phyloP scores from a whole-genome alignment of 2,113 vertebrate species.

The Grus americana region DNA sequence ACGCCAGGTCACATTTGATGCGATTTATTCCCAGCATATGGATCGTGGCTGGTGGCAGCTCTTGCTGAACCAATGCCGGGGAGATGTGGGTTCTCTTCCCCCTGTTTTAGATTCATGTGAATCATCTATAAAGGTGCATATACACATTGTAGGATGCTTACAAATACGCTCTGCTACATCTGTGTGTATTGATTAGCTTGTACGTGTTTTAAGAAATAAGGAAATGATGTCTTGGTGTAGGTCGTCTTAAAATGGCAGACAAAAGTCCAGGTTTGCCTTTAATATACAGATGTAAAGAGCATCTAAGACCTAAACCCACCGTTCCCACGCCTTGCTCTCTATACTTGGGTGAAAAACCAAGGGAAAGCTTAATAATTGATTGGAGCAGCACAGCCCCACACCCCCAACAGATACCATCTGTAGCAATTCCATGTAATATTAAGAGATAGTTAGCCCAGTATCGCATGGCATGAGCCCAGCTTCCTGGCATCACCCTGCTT shows the following conservation, averaged over 20 bases:
- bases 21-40: background rate
- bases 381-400: background rate
- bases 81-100: background rate
- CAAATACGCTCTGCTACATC: background rate
- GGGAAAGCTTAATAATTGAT: background rate
- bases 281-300: background rate
- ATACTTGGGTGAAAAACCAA: background rate
- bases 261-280: background rate
- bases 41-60: background rate
- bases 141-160: background rate
- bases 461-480: background rate
- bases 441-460: background rate
- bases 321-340: fast-evolving
- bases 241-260: background rate
- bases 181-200: background rate
- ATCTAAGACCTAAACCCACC: background rate
- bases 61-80: fast-evolving
- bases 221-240: background rate
- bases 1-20: background rate
- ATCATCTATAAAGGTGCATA: background rate
- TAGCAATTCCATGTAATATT: background rate
- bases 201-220: background rate
- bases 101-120: fast-evolving
- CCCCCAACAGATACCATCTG: background rate
- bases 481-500: background rate